Base-by-base conservation (phyloP, 1,140 invertebrate species). In the Diuraphis noxia region DNA sequence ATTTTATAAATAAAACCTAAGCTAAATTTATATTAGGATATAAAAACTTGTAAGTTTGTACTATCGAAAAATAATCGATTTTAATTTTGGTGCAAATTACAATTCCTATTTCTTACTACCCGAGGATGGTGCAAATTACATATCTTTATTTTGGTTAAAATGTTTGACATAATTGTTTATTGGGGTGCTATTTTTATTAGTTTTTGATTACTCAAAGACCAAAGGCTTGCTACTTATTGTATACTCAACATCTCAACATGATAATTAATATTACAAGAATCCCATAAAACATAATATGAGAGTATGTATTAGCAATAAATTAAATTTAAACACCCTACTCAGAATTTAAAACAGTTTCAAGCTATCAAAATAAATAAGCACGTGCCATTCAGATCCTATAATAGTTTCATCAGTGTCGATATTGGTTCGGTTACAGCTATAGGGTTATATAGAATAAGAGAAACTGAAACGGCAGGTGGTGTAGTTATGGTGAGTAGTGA, bases 401-500 rank as follows among this genome's bases (percentile, higher is more conserved):
- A 17, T 72, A 49, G 38, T 49, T 49, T 36, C 85, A 38, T 38
- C 23, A 86, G 30, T 63, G 30, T 56, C 52, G 25, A 56, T 56
- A 88, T 7, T 63, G 40, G 40, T 88, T 40, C 41, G 38, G 40
- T 88, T 40, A 23, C 40, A 41, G n/a, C 46, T 46, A 87, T 87
- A 63, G 40, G 19, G 41, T 46, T 90, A 36, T 72, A 72, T 21
- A 63, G n/a, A 17, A 72, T 72, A 72, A n/a, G n/a, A 52, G 41
- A 90, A 90, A 90, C n/a, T n/a, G n/a, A 79, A 90, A 90, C 88
- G 63, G 56, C 88, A 90, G 88, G 63, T 90, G 88, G 88, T 79
- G 40, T 81, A 46, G 63, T 79, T 25, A 49, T 43, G 13, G 8
- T 43, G n/a, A n/a, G 13, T 23, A 41, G 34, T 41, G 41, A 90